Conservation (phyloP, 2,888 invertebrate genomes). For the Tricholauxania praeusta region DNA sequence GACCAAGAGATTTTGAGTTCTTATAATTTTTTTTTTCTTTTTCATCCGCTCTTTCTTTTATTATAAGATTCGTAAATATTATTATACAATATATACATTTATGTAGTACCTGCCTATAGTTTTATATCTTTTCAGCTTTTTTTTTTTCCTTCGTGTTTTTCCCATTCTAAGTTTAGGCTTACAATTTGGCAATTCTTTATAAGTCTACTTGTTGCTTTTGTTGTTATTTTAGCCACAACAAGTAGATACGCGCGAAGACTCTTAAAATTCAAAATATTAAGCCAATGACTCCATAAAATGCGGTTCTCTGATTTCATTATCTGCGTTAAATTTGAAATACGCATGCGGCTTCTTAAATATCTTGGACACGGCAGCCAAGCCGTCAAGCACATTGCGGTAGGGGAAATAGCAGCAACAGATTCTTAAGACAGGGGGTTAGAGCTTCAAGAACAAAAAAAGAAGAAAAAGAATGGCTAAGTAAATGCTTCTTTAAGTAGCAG, state of each 20-base stretch:
- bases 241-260: constrained; percentile 15
- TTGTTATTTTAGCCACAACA: constrained; percentile 26
- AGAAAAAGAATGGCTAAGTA: neutral
- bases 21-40: constrained; percentile 29
- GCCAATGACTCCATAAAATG: constrained; percentile 59
- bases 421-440: neutral
- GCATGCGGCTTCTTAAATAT: neutral
- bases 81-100: neutral
- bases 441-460: neutral
- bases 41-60: neutral
- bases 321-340: constrained; percentile 16
- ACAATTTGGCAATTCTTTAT: constrained; percentile 44
- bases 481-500: neutral
- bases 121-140: too few species aligned
- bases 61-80: neutral
- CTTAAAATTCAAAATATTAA: constrained; percentile 40
- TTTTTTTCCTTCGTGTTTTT: constrained; percentile 10
- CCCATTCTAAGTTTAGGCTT: constrained; percentile 42
- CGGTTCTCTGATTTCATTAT: constrained; percentile 53
- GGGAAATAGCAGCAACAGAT: neutral
- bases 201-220: too few species aligned
- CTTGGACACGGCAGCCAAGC: too few species aligned
- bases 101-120: neutral
- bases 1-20: constrained; percentile 53
- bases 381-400: too few species aligned